Percentiles rank a stretch among this genome's conserved stretches.
These are phyloP conservation scores for Nephrotoma flavescens DNA, from an alignment of 2,888 invertebrate species.

Conservation along the genomic window DNA sequence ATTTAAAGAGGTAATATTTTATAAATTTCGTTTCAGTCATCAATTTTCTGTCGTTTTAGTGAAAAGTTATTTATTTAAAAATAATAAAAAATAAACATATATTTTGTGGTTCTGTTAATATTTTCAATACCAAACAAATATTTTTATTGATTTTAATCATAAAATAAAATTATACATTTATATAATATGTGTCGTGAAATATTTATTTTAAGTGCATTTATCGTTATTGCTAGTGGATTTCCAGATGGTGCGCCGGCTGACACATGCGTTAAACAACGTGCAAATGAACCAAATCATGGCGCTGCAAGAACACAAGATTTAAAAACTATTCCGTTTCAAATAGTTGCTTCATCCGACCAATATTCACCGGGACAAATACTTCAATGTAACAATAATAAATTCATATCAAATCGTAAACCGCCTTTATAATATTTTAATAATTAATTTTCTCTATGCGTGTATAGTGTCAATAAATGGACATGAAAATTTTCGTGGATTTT, in stretches of 20 bases:
- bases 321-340: slow-evolving; percentile 48
- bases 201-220: slow-evolving; percentile 22
- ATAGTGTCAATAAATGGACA: slow-evolving; percentile 25
- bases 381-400: slow-evolving; percentile 36
- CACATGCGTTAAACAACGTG: slow-evolving; percentile 58
- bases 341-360: slow-evolving; percentile 45
- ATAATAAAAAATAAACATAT: background rate
- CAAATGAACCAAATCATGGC: slow-evolving; percentile 67
- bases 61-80: background rate
- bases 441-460: background rate
- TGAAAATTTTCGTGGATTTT: slow-evolving; percentile 64
- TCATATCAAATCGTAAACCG: background rate
- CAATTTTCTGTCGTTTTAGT: background rate
- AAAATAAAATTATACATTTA: background rate
- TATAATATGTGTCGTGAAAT: background rate
- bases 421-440: background rate
- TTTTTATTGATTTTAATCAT: background rate
- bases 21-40: background rate
- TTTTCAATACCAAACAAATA: background rate
- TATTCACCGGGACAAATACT: slow-evolving; percentile 56
- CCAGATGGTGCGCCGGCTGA: slow-evolving; percentile 74
- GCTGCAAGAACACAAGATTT: slow-evolving; percentile 51
- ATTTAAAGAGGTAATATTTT: background rate
- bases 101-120: background rate
- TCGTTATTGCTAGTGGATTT: slow-evolving; percentile 36